Evolutionary conservation across 2,797 vertebrate genomes (phyloP).

Genomic region (Pelobates cultripes): DNA sequence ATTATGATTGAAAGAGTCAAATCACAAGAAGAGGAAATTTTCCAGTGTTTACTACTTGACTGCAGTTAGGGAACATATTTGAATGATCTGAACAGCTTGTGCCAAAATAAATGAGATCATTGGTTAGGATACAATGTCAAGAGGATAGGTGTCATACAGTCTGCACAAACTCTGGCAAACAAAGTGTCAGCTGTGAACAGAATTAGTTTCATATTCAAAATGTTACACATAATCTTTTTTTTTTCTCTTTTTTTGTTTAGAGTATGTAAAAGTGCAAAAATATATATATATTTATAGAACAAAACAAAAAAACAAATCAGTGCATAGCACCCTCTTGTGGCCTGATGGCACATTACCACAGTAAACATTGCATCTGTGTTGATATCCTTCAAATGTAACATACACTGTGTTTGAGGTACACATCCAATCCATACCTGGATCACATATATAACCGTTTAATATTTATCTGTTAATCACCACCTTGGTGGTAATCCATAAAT

Average conservation of each 20-base stretch:
- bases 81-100: slow-evolving; percentile 36
- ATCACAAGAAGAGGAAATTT: slow-evolving; percentile 28
- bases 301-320: neutral
- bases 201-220: neutral
- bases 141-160: slow-evolving; percentile 34
- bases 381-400: too few species aligned
- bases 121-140: slow-evolving; percentile 35
- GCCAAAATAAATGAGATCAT: slow-evolving; percentile 37
- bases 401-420: too few species aligned
- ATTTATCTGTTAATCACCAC: too few species aligned
- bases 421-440: too few species aligned
- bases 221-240: neutral
- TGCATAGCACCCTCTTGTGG: slow-evolving; percentile 23
- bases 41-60: slow-evolving; percentile 33
- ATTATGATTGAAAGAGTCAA: too few species aligned
- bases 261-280: neutral
- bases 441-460: too few species aligned
- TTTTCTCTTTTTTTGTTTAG: neutral
- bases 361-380: too few species aligned
- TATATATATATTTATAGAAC: neutral
- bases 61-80: slow-evolving; percentile 42
- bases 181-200: neutral
- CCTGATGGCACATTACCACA: neutral
- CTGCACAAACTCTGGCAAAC: slow-evolving; percentile 13
- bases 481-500: neutral